A percentile compares a stretch with the other conserved stretches of the same genome.
Evolutionary conservation across 1,140 invertebrate species (phyloP).

Genomic region (Tyrophagus putrescentiae): DNA sequence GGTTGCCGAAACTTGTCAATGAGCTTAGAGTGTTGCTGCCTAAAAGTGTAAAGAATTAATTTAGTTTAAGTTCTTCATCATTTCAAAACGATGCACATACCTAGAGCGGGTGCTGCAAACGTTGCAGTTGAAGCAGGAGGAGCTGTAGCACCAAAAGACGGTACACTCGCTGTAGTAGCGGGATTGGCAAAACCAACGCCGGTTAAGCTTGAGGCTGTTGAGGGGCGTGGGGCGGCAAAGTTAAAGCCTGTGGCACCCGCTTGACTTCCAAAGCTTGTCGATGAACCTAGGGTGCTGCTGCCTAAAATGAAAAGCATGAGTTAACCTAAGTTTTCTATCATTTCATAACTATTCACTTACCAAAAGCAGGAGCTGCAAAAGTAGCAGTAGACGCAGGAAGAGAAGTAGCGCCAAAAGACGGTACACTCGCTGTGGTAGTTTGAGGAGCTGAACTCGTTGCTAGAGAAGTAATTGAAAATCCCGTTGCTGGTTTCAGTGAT

Average conservation of each 20-base stretch:
- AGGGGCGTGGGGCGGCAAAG: neutral
- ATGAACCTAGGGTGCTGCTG: neutral
- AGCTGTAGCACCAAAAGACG: slow-evolving; percentile 24
- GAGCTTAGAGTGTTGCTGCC: no score
- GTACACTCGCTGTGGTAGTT: slow-evolving; percentile 31
- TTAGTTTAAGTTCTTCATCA: no score
- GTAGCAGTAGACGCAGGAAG: slow-evolving; percentile 3
- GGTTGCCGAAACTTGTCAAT: no score
- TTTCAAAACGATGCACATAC: no score
- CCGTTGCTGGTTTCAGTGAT: neutral
- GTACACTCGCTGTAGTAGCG: slow-evolving; percentile 15
- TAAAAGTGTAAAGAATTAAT: no score
- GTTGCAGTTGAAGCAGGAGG: slow-evolving; percentile 21
- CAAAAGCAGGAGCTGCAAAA: neutral
- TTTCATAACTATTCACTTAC: no score
- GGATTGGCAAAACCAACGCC: slow-evolving; percentile 21
- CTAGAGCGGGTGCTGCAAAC: slow-evolving; percentile 35
- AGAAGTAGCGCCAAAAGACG: no score
- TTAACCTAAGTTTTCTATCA: no score
- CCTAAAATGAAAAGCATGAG: neutral
- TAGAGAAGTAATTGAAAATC: slow-evolving; percentile 3
- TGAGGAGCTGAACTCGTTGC: slow-evolving; percentile 31
- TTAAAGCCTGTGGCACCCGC: neutral
- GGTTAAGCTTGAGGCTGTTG: slow-evolving; percentile 16
- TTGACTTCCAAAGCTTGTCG: no score